Evolutionary conservation across 2,113 vertebrate species (phyloP), one percentile per base, ranked within the genome.

Genomic region (Scolopax mira): DNA sequence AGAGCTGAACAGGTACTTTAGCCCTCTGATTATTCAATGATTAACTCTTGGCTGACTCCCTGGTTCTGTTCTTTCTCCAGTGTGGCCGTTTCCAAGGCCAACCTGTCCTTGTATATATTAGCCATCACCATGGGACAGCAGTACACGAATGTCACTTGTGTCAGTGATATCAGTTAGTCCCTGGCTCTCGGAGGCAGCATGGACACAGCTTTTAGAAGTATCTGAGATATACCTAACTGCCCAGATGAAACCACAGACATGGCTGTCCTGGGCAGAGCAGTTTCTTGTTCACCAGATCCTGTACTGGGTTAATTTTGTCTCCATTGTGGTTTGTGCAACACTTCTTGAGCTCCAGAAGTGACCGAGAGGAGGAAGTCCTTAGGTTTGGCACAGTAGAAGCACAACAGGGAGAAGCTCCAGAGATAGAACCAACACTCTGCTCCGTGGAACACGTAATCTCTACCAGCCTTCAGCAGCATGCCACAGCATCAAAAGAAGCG

Each of bases 351-450:
- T 31, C 30, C 48, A 70, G 17, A 78, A 69, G 5, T 2, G 16
- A 37, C 23, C 48, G 39, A 37, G 23, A 61, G 4, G 37, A 44
- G 14, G 37, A 78, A 78, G 19, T 13, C 27, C 25, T 78, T 41
- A 30, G 28, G 28, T 49, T 48, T 24, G 13, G 22, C 9, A 67
- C 4, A 48, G 39, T 0, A 71, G 19, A 33, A 33, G 17, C 4
- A 71, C 16, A 46, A n/a, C 0, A 0, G 1, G 17, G 5, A 27
- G 33, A 18, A 88, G 48, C 85, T 7, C 6, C n/a, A 57, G 23
- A 48, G 11, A 11, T 6, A 39, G 51, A 33, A 31, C 9, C 58
- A 79, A 64, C 7, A 27, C 15, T 15, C 10, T 70, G 25, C 19
- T 72, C 28, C 0, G 0, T 21, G 57, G 28, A 88, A 35, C 5